Base-by-base conservation (phyloP, 1,140 invertebrate genomes). In the Paracyclopina nana region DNA sequence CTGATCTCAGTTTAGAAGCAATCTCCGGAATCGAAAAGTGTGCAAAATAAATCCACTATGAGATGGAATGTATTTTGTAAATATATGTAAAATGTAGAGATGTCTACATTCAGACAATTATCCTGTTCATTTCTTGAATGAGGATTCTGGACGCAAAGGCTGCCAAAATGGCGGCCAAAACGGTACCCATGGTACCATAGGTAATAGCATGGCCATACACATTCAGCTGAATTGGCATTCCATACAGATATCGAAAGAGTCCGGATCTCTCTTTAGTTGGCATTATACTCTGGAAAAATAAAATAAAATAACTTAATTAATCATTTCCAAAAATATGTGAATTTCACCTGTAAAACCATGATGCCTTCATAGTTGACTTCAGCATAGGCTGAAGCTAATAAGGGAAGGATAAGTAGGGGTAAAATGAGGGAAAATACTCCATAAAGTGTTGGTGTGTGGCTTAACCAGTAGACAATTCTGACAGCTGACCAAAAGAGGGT, bases 171-270 rank as follows among this genome's bases (percentile, higher is more conserved):
- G 38, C 50, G 14, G 31, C 31, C 20, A 52, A 22, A 6, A 52
- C 50, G 3, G 50, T 52, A n/a, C 50, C 50, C 34, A 52, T 52
- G 2, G 50, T 52, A 24, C 50, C 50, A 52, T 52, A 52, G 20
- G 50, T 22, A 27, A 52, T 40, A 6, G 12, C 12, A 43, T 52
- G 50, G 9, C 50, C 50, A 29, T 52, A 52, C 4, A 27, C 30
- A 2, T 34, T 46, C 50, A 52, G 42, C 28, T 52, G 12, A 25
- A 52, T 52, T 9, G 38, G 50, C 26, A 46, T 30, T 9, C 31
- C 20, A 44, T 52, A 40, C 18, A 52, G 27, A 45, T 52, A 52
- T 25, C 27, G 14, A 25, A 52, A 52, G 24, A 52, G 22, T 14
- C 25, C 11, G 8, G 43, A 14, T 40, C 50, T 4, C 25, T 44